Evolutionary conservation across 2,888 invertebrate species (phyloP), one percentile per base, ranked within the genome.

Genomic region (Perdita meconis): DNA sequence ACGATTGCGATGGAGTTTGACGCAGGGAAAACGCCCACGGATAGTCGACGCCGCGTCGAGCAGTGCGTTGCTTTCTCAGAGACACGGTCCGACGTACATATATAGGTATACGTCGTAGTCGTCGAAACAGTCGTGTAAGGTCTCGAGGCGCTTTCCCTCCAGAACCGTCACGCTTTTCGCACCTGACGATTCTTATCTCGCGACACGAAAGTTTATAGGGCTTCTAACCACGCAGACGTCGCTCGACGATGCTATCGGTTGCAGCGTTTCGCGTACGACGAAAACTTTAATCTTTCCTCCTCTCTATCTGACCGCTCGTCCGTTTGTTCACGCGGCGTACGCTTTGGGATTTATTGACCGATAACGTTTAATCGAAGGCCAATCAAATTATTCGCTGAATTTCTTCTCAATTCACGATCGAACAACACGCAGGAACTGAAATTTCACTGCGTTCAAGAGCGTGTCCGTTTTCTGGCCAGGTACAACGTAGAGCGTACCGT

Each of bases 161-260:
- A 87, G 88, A 86, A 88, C 89, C 90, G 92, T 92, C 90, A 92
- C 92, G 92, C 92, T 92, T 92, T 92, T 92, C 89, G 90, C 90
- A 87, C 90, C 84, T 88, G 88, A 88, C 89, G 89, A 89, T 89
- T 84, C 87, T 86, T 85, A 89, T 88, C 89, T 87, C 87, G 84
- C 73, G 85, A 86, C 86, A 88, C 88, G 88, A 88, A 88, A 88
- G 88, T 88, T 88, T 88, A 88, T 84, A 86, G 84, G 82, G 84
- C 82, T 80, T 83, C 82, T 81, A 82, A 82, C 82, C 81, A 80
- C 83, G 79, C 74, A 84, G 80, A 78, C 86, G 82, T 10, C 83
- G 83, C 81, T 78, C 72, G 53, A 74, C 82, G 88, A 86, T 89
- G 82, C 65, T 88, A 89, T 89, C 89, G 83, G 79, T 38, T 81